Evolutionary conservation across 2,797 vertebrate genomes (phyloP).

Genomic region (Leptodactylus fallax): DNA sequence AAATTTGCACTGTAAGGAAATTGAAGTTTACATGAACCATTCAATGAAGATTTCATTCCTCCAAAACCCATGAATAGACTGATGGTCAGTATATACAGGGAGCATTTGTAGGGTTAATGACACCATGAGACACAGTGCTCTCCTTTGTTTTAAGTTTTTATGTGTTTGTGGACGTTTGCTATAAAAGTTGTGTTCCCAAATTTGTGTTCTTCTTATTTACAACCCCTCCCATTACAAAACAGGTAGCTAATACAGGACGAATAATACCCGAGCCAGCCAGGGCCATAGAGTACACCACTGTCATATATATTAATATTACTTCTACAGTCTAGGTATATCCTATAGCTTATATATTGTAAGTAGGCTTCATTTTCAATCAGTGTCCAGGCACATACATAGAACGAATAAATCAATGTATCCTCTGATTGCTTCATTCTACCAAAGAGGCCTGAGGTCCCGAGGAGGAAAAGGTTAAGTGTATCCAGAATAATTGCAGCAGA

Average conservation of each 20-base stretch:
- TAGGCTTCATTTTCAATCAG: constrained; percentile 80
- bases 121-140: constrained; percentile 66
- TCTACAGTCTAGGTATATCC: background rate
- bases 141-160: constrained; percentile 68
- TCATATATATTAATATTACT: constrained; percentile 23
- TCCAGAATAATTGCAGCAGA: constrained; percentile 68
- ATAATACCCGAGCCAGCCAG: background rate
- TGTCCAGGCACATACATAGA: constrained; percentile 64
- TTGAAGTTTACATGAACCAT: constrained; percentile 82
- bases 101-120: constrained; percentile 66
- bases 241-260: background rate
- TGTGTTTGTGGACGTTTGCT: constrained; percentile 75
- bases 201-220: constrained; percentile 73
- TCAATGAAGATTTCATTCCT: constrained; percentile 61
- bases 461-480: constrained; percentile 63
- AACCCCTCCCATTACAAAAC: constrained; percentile 67
- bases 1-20: constrained; percentile 82
- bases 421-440: constrained; percentile 67
- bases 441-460: constrained; percentile 67
- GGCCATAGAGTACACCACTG: background rate
- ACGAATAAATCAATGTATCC: constrained; percentile 56
- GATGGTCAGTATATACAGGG: constrained; percentile 71
- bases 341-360: constrained; percentile 57
- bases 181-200: constrained; percentile 69
- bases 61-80: constrained; percentile 69